Percentiles rank a stretch among this genome's conserved stretches.
Evolutionary conservation across 92 coral and sea anemone species (phyloP).

Genomic region (Zoanthus solanderi): DNA sequence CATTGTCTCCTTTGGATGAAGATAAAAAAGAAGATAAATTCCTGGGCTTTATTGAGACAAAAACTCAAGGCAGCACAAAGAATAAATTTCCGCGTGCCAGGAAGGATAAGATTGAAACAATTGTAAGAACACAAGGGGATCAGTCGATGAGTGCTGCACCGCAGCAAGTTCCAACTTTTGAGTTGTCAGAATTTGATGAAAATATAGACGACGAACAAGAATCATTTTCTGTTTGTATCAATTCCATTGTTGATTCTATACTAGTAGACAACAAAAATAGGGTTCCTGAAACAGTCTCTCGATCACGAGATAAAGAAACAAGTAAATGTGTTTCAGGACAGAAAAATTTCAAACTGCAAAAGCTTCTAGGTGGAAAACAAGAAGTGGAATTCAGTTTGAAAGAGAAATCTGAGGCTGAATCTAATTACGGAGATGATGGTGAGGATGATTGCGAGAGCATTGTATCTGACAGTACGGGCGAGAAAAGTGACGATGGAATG

Average conservation of each 20-base stretch:
- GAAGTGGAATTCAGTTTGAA: background rate
- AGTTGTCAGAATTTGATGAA: conserved; percentile 28
- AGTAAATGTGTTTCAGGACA: background rate
- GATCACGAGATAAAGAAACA: background rate
- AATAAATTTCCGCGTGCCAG: conserved; percentile 11
- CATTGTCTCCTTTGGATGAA: conserved; percentile 7
- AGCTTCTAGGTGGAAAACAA: background rate
- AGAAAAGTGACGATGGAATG: conserved; percentile 24
- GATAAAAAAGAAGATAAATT: background rate
- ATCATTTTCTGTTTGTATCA: conserved; percentile 30
- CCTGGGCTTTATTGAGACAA: conserved; percentile 4
- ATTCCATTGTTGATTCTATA: conserved; percentile 20
- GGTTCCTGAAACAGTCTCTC: background rate
- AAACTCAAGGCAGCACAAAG: conserved; percentile 5
- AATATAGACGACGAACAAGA: conserved; percentile 8
- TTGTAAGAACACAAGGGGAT: background rate
- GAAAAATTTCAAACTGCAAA: background rate
- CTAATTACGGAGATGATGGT: background rate
- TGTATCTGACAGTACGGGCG: conserved; percentile 48
- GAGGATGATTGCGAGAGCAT: conserved; percentile 19
- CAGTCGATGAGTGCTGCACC: background rate
- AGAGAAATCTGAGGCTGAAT: background rate
- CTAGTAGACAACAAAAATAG: background rate
- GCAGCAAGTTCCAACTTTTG: conserved; percentile 34
- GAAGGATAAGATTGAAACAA: conserved; percentile 6